Evolutionary conservation across 2,888 invertebrate genomes (phyloP), one percentile per base, ranked within the genome.

Genomic region (Drosophila nr. fundita): DNA sequence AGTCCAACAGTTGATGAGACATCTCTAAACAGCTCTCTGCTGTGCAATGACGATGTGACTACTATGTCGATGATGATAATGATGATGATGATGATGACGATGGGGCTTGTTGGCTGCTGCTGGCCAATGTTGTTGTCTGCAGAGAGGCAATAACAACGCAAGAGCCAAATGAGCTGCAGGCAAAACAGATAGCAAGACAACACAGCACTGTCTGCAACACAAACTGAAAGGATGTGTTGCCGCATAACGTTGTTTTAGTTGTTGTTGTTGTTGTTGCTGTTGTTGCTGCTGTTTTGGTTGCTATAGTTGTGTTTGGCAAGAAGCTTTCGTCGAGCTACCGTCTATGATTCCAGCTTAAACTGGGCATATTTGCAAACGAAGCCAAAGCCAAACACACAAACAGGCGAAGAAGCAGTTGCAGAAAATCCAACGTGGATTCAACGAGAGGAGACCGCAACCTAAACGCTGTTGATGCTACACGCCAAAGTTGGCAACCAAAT

Each of bases 401-500:
- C 66, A 61, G 52, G 27, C 62, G 32, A 60, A 61, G 57, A 61
- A 49, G 64, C 45, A 45, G 15, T 15, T n/a, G 42, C 29, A 63
- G 59, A 24, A 45, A 8, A 45, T 24, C 29, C 49, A 70, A 65
- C 10, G 58, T 61, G 60, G 10, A 74, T 50, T n/a, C 62, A 75
- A 64, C 66, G 36, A 55, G 76, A 63, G 45, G 58, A 40, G 50
- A 78, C 75, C 79, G 69, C 85, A 84, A 79, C 77, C 88, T 87
- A 87, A 87, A 85, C 68, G 86, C 73, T 87, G 86, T 87, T 87
- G 86, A 85, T 80, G 8, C 45, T 45, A 82, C 85, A 85, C 75
- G 76, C 82, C 73, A 77, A 85, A 73, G 86, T 85, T 86, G 90
- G 61, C 88, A 89, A 81, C 90, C 86, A 89, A 87, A 87, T 89